Percentiles rank a stretch among this genome's conserved stretches.
Conservation (phyloP, 2,888 invertebrate species). For the Aplocera efformata region DNA sequence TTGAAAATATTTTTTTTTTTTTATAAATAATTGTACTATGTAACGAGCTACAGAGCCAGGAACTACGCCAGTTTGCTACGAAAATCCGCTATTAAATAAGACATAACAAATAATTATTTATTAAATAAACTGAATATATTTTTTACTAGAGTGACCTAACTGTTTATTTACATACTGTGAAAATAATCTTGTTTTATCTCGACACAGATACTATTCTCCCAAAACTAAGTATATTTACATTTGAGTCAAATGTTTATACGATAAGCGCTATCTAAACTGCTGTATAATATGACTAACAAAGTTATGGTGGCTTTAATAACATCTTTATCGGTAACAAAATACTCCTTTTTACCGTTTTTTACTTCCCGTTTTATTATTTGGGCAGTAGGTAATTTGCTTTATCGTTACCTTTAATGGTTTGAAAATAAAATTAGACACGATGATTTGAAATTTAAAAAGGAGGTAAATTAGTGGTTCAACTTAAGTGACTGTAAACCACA, state of each 20-base stretch:
- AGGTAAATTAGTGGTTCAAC: neutral
- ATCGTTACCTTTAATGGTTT: conserved; percentile 29
- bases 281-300: conserved; percentile 49
- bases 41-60: no score
- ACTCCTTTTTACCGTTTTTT: conserved; percentile 51
- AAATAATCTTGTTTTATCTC: conserved; percentile 59
- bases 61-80: no score
- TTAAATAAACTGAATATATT: no score
- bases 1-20: no score
- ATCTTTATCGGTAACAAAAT: conserved; percentile 58
- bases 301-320: conserved; percentile 53
- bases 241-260: conserved; percentile 50
- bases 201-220: conserved; percentile 40
- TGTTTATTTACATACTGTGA: conserved; percentile 21
- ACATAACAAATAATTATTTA: no score
- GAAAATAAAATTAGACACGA: conserved; percentile 7
- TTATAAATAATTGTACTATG: no score
- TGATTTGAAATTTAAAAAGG: conserved; percentile 6
- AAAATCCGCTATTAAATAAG: no score
- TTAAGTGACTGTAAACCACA: no score
- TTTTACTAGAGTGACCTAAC: conserved; percentile 2
- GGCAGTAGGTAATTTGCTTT: conserved; percentile 46
- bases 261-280: conserved; percentile 66
- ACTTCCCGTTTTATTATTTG: conserved; percentile 48
- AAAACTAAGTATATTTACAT: conserved; percentile 47